Evolutionary conservation across 2,113 vertebrate species (phyloP).

Genomic region (Upupa epops): DNA sequence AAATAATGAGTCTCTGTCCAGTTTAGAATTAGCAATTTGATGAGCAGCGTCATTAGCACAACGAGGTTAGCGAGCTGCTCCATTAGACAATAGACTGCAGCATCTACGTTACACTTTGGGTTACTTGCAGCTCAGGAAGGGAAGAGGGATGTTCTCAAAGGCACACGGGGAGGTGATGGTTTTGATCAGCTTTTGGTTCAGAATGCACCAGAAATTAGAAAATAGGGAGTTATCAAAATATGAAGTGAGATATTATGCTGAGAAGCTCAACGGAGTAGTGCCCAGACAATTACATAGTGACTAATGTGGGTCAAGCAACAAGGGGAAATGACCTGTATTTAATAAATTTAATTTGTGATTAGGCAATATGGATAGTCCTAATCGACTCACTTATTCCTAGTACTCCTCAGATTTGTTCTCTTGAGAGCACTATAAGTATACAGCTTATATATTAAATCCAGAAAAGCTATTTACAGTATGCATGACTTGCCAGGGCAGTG

Average conservation of each 20-base stretch:
- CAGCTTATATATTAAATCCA: neutral
- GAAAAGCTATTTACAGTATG: neutral
- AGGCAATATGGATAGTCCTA: neutral
- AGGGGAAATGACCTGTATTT: neutral
- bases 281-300: neutral
- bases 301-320: neutral
- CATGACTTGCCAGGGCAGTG: neutral
- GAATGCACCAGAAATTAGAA: neutral
- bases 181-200: neutral
- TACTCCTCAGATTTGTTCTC: neutral
- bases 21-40: neutral
- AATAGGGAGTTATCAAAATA: neutral
- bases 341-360: slow-evolving; percentile 14
- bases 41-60: neutral
- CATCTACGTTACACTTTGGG: neutral
- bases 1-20: neutral
- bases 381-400: neutral
- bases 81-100: neutral
- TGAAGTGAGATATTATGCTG: neutral
- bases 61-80: neutral
- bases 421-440: neutral
- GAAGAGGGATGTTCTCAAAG: neutral
- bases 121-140: neutral
- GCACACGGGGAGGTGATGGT: neutral
- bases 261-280: neutral